These are phyloP conservation scores for Lucinisca nassula DNA, from an alignment of 2,888 invertebrate species.

Conservation along the genomic window DNA sequence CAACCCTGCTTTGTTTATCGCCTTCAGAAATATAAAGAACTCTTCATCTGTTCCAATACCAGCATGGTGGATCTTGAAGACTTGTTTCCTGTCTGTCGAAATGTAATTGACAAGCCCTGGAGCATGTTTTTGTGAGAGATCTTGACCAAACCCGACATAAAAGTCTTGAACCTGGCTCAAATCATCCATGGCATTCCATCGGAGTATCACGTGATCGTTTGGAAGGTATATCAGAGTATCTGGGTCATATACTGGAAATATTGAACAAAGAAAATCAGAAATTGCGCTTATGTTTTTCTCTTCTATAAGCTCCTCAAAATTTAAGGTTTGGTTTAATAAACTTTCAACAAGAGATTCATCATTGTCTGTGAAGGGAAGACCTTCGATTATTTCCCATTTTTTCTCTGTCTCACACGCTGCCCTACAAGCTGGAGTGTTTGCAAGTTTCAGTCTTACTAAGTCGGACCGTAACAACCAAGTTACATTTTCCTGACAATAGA, in stretches of 20 bases:
- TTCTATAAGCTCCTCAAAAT: background rate
- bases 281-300: background rate
- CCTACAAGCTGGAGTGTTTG: background rate
- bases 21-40: constrained; percentile 64
- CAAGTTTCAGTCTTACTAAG: constrained; percentile 42
- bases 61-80: constrained; percentile 48
- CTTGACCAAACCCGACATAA: constrained; percentile 61
- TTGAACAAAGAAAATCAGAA: constrained; percentile 18
- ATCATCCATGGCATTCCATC: constrained; percentile 58
- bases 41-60: constrained; percentile 53
- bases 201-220: constrained; percentile 52
- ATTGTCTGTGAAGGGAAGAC: background rate
- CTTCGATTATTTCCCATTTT: background rate
- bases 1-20: constrained; percentile 69
- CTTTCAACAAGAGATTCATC: too few relatives aligned
- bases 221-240: constrained; percentile 55
- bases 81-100: constrained; percentile 41
- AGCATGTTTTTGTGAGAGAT: background rate
- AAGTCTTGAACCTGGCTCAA: constrained; percentile 67
- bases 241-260: constrained; percentile 11
- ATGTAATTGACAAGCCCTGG: constrained; percentile 61
- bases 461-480: constrained; percentile 55
- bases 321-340: background rate
- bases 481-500: constrained; percentile 53
- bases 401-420: background rate